Base-by-base conservation (phyloP, 2,113 vertebrate genomes). In the Noturus placidus region DNA sequence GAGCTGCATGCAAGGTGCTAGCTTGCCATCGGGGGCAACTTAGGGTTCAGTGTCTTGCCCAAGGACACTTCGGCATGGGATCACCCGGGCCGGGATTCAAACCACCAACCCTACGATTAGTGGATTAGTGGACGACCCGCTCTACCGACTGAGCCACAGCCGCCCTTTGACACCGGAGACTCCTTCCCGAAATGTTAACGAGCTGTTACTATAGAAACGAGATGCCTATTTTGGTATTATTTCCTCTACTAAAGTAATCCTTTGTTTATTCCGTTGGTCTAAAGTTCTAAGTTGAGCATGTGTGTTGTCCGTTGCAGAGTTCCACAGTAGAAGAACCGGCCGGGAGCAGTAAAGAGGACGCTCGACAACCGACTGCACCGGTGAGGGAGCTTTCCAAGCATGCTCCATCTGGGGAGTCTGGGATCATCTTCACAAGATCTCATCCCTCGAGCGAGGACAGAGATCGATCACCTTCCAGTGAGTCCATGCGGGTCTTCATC, bases 401-500 rank as follows among this genome's bases (percentile, higher is more conserved):
- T 22, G 38, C 86, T 61, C 67, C 56, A 67, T 81, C 91, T 38
- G 90, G 63, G 7, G 92, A 92, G 56, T 87, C 92, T 63, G 59
- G 87, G 85, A 87, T 83, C 30, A 90, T 90, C 80, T 87, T 69
- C 85, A 83, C 91, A 57, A 85, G 91, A 54, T 90, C 93, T 79
- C 84, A 76, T 10, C 89, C 89, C 0, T 84, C 35, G 74, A 93
- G 91, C 88, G 59, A 93, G 63, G 94, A 94, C 52, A 91, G 91
- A 87, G 93, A 94, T 50, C 76, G 9, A 56, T 92, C 92, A 79
- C 91, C 83, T 88, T 91, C 94, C 91, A 93, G 95, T 96, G 88
- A 96, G 95, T 95, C n/a, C 70, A 1, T 35, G 61, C 72, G 57
- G 3, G 79, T 11, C 52, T 63, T 86, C 30, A 30, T 22, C 8